Conservation (phyloP, 1,140 invertebrate genomes). For the Pomacea maculata region DNA sequence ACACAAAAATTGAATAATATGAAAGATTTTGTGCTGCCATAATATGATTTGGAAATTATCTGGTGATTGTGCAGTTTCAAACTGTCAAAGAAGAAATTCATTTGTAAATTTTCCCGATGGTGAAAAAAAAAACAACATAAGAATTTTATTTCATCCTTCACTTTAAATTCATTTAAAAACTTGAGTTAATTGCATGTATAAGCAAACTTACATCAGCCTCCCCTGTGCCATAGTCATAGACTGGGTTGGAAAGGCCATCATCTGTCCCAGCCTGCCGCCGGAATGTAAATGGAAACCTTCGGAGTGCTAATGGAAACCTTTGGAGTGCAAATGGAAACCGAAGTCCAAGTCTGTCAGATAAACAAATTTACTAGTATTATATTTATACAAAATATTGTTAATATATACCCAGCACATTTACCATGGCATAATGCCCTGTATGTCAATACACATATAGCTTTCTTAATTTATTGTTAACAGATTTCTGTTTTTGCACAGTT, state of each 20-base stretch:
- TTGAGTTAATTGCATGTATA: background rate
- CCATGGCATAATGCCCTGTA: too few relatives aligned
- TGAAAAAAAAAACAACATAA: background rate
- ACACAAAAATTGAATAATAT: too few relatives aligned
- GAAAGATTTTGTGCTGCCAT: too few relatives aligned
- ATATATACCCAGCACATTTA: background rate
- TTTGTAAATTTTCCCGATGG: background rate
- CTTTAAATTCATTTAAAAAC: background rate
- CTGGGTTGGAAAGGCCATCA: constrained; percentile 30
- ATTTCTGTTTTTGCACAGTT: too few relatives aligned
- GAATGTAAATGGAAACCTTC: constrained; percentile 20
- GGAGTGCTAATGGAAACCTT: constrained; percentile 4
- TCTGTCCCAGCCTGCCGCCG: background rate
- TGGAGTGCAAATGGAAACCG: background rate
- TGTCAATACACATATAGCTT: too few relatives aligned
- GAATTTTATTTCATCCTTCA: too few relatives aligned
- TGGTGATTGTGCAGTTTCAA: background rate
- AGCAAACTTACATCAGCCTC: constrained; percentile 11
- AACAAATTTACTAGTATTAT: background rate
- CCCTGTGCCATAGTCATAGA: constrained; percentile 34
- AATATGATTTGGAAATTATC: too few relatives aligned
- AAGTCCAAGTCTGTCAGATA: background rate
- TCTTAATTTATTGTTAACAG: too few relatives aligned
- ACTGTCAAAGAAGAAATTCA: background rate
- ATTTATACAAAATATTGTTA: background rate